phyloP scores from a whole-genome alignment of 2,888 invertebrate species.

The Leptinotarsa rubiginosa region DNA sequence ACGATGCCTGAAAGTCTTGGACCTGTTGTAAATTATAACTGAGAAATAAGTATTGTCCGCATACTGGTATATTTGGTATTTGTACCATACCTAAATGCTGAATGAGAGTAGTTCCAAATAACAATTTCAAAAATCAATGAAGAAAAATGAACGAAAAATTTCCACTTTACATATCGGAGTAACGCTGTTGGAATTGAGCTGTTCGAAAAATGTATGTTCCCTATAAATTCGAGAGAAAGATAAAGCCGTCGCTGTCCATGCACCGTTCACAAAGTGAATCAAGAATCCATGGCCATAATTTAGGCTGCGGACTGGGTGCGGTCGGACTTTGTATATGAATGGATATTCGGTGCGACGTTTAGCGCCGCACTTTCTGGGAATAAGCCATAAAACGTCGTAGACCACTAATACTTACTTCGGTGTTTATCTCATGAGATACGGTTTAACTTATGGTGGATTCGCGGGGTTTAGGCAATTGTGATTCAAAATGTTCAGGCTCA shows the following conservation, averaged over 20 bases:
- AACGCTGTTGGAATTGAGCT: conserved; percentile 7
- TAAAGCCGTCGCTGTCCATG: conserved; percentile 28
- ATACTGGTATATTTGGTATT: no score
- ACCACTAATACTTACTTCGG: conserved; percentile 52
- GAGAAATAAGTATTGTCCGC: no score
- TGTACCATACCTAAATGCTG: no score
- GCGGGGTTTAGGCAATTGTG: conserved; percentile 29
- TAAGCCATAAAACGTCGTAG: conserved; percentile 62
- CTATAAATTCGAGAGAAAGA: conserved; percentile 17
- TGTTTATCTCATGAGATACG: conserved; percentile 42
- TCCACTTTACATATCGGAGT: not conserved
- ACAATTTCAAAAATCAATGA: not conserved
- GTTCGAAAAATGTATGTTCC: conserved; percentile 19
- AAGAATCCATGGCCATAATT: conserved; percentile 54
- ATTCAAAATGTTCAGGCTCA: conserved; percentile 10
- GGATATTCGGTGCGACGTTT: conserved; percentile 64
- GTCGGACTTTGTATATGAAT: conserved; percentile 62
- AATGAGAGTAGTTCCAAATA: not conserved
- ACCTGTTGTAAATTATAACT: no score
- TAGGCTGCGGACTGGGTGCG: conserved; percentile 59
- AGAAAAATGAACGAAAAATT: not conserved
- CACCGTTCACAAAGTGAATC: conserved; percentile 52
- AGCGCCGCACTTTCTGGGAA: conserved; percentile 60
- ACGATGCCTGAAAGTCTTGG: no score
- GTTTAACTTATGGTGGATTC: conserved; percentile 39